Evolutionary conservation across 2,113 vertebrate species (phyloP).

Genomic region (Pseudolaguvia tuberculata): DNA sequence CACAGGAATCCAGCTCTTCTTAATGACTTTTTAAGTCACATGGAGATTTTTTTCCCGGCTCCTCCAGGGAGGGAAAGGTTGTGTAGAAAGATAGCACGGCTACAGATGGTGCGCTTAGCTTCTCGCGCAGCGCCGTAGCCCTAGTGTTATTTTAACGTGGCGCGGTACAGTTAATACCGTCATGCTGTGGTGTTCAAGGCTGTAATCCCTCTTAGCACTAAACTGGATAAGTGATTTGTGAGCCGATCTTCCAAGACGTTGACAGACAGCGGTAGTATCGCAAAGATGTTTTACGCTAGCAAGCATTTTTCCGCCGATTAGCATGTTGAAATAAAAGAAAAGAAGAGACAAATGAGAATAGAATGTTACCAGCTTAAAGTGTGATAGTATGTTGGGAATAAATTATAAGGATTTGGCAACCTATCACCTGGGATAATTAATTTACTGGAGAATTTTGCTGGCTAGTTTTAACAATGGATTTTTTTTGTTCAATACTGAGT

Average conservation of each 20-base stretch:
- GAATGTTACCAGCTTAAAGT: too few relatives aligned
- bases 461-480: not conserved
- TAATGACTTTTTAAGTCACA: slow-evolving; percentile 43
- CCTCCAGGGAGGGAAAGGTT: slow-evolving; percentile 28
- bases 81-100: slow-evolving; percentile 24
- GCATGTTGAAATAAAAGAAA: not conserved
- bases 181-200: not conserved
- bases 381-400: not conserved
- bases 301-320: not conserved
- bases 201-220: slow-evolving; percentile 12
- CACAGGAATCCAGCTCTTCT: slow-evolving; percentile 24
- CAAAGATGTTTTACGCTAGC: not conserved
- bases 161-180: slow-evolving; percentile 24
- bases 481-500: not conserved
- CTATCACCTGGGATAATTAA: not conserved
- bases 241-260: not conserved
- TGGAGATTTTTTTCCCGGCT: slow-evolving; percentile 28
- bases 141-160: slow-evolving; percentile 7
- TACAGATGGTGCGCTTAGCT: slow-evolving; percentile 33
- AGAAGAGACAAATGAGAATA: not conserved
- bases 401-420: slow-evolving; percentile 5
- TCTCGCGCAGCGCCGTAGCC: not conserved
- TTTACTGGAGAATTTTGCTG: not conserved
- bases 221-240: slow-evolving; percentile 2
- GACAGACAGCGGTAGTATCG: too few relatives aligned